Conservation (phyloP, 2,888 invertebrate species). For the Macrophya annulata region DNA sequence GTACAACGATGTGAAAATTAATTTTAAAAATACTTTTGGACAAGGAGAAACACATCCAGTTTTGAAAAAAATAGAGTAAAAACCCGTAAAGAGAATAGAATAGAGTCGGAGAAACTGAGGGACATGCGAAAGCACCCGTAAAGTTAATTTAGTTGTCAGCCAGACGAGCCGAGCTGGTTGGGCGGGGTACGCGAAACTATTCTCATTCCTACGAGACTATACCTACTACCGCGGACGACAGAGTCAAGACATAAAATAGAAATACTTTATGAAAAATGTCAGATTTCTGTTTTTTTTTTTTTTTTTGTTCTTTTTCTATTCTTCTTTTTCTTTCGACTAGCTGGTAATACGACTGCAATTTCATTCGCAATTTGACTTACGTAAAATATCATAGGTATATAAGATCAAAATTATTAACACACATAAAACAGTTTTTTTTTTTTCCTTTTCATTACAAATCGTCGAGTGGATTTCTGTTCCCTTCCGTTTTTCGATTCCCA, state of each 20-base stretch:
- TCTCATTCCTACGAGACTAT: conserved; percentile 64
- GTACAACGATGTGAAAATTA: conserved; percentile 61
- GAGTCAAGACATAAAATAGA: conserved; percentile 65
- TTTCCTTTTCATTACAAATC: too few relatives aligned
- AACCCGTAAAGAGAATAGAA: neutral
- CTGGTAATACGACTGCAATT: too few relatives aligned
- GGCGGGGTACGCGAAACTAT: conserved; percentile 65
- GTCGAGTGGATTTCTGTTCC: too few relatives aligned
- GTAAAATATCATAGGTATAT: too few relatives aligned
- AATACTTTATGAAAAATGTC: conserved; percentile 67
- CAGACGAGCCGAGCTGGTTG: conserved; percentile 49
- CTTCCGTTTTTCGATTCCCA: too few relatives aligned
- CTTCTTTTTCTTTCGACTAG: neutral
- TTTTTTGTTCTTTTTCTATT: neutral
- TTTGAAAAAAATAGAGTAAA: conserved; percentile 3
- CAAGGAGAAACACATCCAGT: neutral
- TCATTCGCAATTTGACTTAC: too few relatives aligned
- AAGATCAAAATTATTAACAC: too few relatives aligned
- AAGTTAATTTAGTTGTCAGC: conserved; percentile 63
- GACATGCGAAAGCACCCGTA: conserved; percentile 63
- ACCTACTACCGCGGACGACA: conserved; percentile 43
- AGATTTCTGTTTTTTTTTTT: conserved; percentile 58
- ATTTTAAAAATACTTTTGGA: conserved; percentile 66
- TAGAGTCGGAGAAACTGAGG: conserved; percentile 57
- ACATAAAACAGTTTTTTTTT: too few relatives aligned